Percentiles rank a stretch among this genome's conserved stretches.
These are phyloP conservation scores for Drosophila monieri DNA, from an alignment of 2,888 invertebrate genomes.

Conservation along the genomic window DNA sequence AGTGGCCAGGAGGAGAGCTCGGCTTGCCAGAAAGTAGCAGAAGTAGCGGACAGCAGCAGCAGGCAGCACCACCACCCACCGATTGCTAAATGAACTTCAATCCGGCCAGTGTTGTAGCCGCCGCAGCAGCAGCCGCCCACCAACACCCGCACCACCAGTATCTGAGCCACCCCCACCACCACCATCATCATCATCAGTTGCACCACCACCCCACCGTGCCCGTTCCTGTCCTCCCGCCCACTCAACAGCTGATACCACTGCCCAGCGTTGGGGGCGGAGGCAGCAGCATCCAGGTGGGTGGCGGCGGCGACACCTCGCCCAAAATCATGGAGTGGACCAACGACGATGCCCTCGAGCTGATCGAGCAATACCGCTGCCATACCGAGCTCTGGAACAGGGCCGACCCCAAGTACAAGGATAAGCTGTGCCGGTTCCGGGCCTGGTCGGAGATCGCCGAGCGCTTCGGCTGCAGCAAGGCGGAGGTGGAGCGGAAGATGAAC, in stretches of 20 bases:
- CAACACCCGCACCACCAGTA: constrained; percentile 40
- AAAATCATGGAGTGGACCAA: constrained; percentile 83
- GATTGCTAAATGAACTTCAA: constrained; percentile 76
- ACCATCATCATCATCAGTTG: constrained; percentile 47
- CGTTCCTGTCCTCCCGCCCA: neutral
- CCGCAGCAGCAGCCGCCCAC: constrained; percentile 58
- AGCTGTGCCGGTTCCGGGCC: constrained; percentile 82
- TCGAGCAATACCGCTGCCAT: constrained; percentile 82
- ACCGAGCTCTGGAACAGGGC: constrained; percentile 83
- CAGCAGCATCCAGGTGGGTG: constrained; percentile 23
- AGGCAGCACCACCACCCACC: constrained; percentile 50
- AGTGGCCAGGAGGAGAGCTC: neutral
- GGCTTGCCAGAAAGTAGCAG: neutral
- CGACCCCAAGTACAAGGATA: constrained; percentile 83
- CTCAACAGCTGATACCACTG: constrained; percentile 55
- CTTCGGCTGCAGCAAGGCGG: constrained; percentile 83
- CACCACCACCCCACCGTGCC: constrained; percentile 42
- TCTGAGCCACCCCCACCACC: constrained; percentile 8
- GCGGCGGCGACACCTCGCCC: constrained; percentile 51
- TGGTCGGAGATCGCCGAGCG: constrained; percentile 83
- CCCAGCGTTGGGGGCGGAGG: constrained; percentile 42
- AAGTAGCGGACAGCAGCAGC: constrained; percentile 36
- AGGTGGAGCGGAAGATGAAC: constrained; percentile 83
- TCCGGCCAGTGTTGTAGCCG: constrained; percentile 63
- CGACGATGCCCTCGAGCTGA: constrained; percentile 82